phyloP scores from a whole-genome alignment of 2,113 vertebrate species.

The Prochilodus magdalenae region DNA sequence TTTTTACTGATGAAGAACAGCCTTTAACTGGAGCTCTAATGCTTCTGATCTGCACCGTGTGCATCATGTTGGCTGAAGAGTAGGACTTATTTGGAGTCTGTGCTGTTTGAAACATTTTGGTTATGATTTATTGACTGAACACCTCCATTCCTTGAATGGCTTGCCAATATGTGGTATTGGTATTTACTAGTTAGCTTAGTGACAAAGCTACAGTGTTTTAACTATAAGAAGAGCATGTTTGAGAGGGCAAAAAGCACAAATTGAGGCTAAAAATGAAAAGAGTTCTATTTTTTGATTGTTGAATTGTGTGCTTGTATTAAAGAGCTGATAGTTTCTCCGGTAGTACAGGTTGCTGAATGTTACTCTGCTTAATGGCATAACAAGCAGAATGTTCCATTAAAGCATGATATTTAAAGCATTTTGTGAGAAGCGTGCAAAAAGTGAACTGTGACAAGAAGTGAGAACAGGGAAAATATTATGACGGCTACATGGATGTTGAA shows the following conservation, averaged over 20 bases:
- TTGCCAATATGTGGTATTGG: constrained; percentile 29
- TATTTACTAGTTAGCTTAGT: constrained; percentile 27
- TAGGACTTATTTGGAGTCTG: constrained; percentile 4
- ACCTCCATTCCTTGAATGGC: constrained; percentile 25
- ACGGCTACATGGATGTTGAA: not conserved
- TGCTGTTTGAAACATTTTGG: not conserved
- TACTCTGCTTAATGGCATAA: not conserved
- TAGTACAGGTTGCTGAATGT: constrained; percentile 8
- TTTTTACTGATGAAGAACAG: constrained; percentile 13
- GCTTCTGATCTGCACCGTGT: constrained; percentile 17
- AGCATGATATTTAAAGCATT: not conserved
- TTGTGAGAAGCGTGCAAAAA: constrained; percentile 5
- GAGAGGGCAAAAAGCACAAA: constrained; percentile 36
- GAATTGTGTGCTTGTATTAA: constrained; percentile 2
- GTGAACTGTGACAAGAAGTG: not conserved
- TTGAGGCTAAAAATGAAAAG: not conserved
- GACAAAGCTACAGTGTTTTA: constrained; percentile 32
- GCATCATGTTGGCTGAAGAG: not conserved
- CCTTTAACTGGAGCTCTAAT: not conserved
- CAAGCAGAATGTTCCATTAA: not conserved
- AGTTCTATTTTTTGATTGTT: constrained; percentile 38
- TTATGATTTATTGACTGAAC: not conserved
- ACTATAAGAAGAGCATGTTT: constrained; percentile 23
- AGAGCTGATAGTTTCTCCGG: not conserved
- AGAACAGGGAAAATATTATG: no score